A percentile compares a stretch with the other conserved stretches of the same genome.
Conservation (phyloP, 1,140 invertebrate genomes). For the Anastrepha ludens region DNA sequence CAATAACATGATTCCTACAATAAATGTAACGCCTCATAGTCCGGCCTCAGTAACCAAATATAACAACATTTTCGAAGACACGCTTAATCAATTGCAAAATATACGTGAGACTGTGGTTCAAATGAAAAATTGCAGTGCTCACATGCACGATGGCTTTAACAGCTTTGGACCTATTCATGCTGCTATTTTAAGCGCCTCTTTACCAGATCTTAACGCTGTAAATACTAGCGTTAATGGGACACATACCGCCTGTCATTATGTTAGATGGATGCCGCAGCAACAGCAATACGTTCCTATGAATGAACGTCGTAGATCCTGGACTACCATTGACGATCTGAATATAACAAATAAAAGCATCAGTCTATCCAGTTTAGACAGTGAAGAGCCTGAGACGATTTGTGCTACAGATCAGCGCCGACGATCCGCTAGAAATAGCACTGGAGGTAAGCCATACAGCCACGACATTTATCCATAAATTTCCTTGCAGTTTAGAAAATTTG, state of each 20-base stretch:
- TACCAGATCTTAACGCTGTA: conserved; percentile 66
- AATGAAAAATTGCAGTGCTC: conserved; percentile 71
- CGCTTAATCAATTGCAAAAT: conserved; percentile 74
- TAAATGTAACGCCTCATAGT: conserved; percentile 90
- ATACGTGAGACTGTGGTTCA: conserved; percentile 73
- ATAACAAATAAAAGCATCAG: conserved; percentile 74
- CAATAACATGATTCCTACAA: conserved; percentile 82
- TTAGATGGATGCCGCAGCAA: conserved; percentile 66
- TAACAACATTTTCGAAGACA: conserved; percentile 75
- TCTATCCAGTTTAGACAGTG: conserved; percentile 77
- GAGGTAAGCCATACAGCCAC: conserved; percentile 70
- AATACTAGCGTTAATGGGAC: conserved; percentile 54
- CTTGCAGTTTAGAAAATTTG: too few species aligned
- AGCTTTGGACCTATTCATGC: conserved; percentile 64
- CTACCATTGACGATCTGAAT: conserved; percentile 82
- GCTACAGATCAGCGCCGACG: conserved; percentile 74
- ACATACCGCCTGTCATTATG: conserved; percentile 57
- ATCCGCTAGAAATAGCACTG: conserved; percentile 75
- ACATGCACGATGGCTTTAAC: conserved; percentile 62
- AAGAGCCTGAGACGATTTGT: conserved; percentile 75
- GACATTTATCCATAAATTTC: too few species aligned
- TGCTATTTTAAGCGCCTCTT: conserved; percentile 76
- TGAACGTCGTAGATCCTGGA: conserved; percentile 86
- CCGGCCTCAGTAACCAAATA: conserved; percentile 78
- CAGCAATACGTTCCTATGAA: conserved; percentile 75